Percentiles rank a stretch among this genome's conserved stretches.
phyloP scores from a whole-genome alignment of 2,113 vertebrate species.

The Aleadryas rufinucha region DNA sequence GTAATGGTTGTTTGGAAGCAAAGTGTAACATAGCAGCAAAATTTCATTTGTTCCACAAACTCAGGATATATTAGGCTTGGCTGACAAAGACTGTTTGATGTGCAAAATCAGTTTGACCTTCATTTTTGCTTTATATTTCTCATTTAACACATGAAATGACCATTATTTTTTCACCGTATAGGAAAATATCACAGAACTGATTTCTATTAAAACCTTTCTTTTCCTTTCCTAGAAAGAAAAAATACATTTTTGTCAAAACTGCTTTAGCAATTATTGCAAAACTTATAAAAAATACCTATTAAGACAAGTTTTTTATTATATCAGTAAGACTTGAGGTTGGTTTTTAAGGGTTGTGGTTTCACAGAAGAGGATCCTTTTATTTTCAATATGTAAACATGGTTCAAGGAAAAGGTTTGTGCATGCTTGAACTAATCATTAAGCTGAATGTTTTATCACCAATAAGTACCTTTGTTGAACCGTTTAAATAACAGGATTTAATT shows the following conservation, averaged over 20 bases:
- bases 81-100: constrained; percentile 86
- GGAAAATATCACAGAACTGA: constrained; percentile 60
- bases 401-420: constrained; percentile 48
- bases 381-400: constrained; percentile 33
- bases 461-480: constrained; percentile 20
- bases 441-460: constrained; percentile 41
- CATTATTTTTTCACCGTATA: constrained; percentile 67
- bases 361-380: not conserved
- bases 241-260: not conserved
- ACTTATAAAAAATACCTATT: not conserved
- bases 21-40: constrained; percentile 86
- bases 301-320: not conserved
- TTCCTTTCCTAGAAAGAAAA: not conserved
- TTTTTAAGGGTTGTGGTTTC: not conserved
- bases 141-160: constrained; percentile 85
- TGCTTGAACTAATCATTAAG: constrained; percentile 63
- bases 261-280: constrained; percentile 23
- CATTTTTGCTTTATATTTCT: constrained; percentile 88
- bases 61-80: constrained; percentile 87
- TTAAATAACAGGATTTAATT: constrained; percentile 61
- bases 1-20: constrained; percentile 89
- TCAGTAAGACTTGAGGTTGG: not conserved
- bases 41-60: constrained; percentile 94
- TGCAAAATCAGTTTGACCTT: constrained; percentile 89
- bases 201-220: constrained; percentile 35